Base-by-base conservation (phyloP, 2,888 invertebrate genomes). In the Eurois occulta region DNA sequence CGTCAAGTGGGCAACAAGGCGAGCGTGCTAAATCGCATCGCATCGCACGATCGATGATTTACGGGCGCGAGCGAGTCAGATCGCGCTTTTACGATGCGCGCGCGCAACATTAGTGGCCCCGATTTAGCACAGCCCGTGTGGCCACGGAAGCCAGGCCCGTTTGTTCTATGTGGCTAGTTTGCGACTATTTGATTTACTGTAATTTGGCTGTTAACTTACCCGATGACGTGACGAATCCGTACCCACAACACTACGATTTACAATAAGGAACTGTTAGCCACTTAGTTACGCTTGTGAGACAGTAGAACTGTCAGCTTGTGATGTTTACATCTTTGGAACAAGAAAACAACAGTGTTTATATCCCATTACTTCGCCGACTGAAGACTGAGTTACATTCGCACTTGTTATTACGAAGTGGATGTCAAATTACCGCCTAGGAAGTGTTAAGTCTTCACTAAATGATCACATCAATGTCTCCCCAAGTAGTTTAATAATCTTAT, bases 21-120 rank as follows among this genome's bases (percentile, higher is more conserved):
- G 88, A 90, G 91, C 92, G 91, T 92, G 91, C 82, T 91, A 89
- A 94, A 95, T 94, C 92, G 94, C 93, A 92, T 94, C 93, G 94
- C 93, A 92, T 95, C 94, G 94, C 93, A 90, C 91, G 93, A 93
- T 94, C 91, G 91, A 91, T 95, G 95, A 95, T 95, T 95, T 95
- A 95, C 92, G 90, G 91, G 92, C 91, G 91, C 90, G 91, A 93
- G 93, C 91, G 92, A 87, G 87, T 94, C 93, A 91, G 94, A 94
- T 94, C 92, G 93, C 88, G 87, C 90, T 91, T 95, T 95, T 94
- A 95, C 93, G 94, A 93, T 85, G 83, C 84, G 75, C 81, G 75
- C 85, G 83, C 88, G 82, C 85, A 77, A 84, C 83, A 87, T 90
- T 90, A 87, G 89, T 84, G 86, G 88, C 88, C 87, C 92, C 91